Conservation (phyloP, 2,113 vertebrate genomes). For the Perccottus glenii region DNA sequence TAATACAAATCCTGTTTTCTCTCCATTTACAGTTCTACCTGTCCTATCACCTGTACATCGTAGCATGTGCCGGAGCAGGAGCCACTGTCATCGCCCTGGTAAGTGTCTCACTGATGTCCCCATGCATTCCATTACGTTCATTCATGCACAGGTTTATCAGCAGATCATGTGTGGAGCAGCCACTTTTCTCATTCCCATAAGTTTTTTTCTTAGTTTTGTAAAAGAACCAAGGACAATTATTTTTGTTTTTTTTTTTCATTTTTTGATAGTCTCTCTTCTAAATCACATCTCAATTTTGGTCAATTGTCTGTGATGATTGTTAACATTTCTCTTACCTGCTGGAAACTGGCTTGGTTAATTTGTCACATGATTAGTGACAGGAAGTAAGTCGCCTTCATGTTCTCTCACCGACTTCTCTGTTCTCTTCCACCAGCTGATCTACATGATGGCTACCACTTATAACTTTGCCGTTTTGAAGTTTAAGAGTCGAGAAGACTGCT, state of each 20-base stretch:
- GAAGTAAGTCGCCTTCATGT: slow-evolving; percentile 54
- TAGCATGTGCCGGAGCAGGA: slow-evolving; percentile 96
- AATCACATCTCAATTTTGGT: not conserved
- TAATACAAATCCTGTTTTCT: not conserved
- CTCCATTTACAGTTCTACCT: slow-evolving; percentile 89
- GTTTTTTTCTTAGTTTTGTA: slow-evolving; percentile 35
- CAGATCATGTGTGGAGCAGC: slow-evolving; percentile 44
- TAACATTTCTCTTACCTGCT: slow-evolving; percentile 11
- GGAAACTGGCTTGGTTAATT: slow-evolving; percentile 49
- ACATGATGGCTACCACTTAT: slow-evolving; percentile 99
- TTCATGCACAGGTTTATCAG: slow-evolving; percentile 56
- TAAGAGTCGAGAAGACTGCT: slow-evolving; percentile 99
- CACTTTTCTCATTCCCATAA: slow-evolving; percentile 53
- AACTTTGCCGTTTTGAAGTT: slow-evolving; percentile 99
- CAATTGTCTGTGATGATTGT: slow-evolving; percentile 6
- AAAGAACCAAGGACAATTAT: slow-evolving; percentile 31
- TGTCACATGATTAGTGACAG: slow-evolving; percentile 33
- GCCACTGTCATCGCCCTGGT: slow-evolving; percentile 98
- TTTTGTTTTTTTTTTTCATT: slow-evolving; percentile 62
- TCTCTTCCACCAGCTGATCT: slow-evolving; percentile 99
- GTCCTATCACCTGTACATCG: slow-evolving; percentile 98
- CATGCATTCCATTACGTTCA: slow-evolving; percentile 38
- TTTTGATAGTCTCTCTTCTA: slow-evolving; percentile 31
- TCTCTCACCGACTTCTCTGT: slow-evolving; percentile 90
- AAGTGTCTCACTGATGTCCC: slow-evolving; percentile 69